Conservation (phyloP, 2,113 vertebrate species). For the Progne subis region DNA sequence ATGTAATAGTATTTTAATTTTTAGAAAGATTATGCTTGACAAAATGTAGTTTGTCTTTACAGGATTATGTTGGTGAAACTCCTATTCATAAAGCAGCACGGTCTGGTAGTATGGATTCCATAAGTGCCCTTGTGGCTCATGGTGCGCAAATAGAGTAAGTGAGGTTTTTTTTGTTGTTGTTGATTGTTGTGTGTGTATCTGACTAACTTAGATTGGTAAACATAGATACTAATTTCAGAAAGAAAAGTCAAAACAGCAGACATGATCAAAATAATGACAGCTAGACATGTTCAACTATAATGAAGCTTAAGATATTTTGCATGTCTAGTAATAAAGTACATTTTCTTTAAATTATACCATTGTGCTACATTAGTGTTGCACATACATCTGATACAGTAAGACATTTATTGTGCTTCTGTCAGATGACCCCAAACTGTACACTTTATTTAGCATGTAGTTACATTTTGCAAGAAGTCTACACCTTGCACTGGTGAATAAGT, state of each 20-base stretch:
- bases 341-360: background rate
- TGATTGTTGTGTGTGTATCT: slow-evolving; percentile 58
- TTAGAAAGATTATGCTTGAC: slow-evolving; percentile 36
- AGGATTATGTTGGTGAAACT: slow-evolving; percentile 96
- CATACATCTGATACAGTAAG: background rate
- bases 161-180: slow-evolving; percentile 53
- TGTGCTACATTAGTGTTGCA: background rate
- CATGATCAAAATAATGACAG: background rate
- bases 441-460: background rate
- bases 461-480: background rate
- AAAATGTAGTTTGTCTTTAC: slow-evolving; percentile 67
- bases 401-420: background rate
- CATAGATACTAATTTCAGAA: slow-evolving; percentile 11
- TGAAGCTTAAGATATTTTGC: background rate
- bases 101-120: slow-evolving; percentile 92
- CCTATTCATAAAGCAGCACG: slow-evolving; percentile 95
- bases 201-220: slow-evolving; percentile 57
- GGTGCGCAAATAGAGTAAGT: slow-evolving; percentile 94
- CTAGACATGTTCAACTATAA: slow-evolving; percentile 12
- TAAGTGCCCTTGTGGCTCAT: slow-evolving; percentile 88
- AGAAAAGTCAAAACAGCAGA: background rate
- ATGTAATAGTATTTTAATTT: background rate
- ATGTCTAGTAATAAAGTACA: slow-evolving; percentile 20
- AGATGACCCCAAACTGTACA: background rate
- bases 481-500: slow-evolving; percentile 15